Evolutionary conservation across 1,140 invertebrate species (phyloP).

Genomic region (Ceratosolen solmsi): DNA sequence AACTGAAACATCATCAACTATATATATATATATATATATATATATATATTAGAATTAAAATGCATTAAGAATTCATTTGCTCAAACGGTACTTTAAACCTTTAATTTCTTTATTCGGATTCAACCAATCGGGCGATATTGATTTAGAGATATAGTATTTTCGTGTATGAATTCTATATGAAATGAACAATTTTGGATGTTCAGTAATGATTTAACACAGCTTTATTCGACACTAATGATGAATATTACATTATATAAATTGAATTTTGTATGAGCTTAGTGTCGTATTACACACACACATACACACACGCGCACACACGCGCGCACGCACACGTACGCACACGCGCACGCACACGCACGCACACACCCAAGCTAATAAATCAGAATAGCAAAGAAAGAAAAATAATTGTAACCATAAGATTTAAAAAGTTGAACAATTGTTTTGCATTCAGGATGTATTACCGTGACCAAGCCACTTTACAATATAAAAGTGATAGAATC

Average conservation of each 20-base stretch:
- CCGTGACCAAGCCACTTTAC: too few species aligned
- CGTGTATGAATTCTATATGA: background rate
- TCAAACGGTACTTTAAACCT: background rate
- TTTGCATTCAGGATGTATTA: too few species aligned
- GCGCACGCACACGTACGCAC: too few species aligned
- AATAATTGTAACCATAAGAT: background rate
- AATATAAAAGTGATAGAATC: too few species aligned
- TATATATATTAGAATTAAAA: slow-evolving; percentile 10
- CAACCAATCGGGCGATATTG: background rate
- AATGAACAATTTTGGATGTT: background rate
- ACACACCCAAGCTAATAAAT: background rate
- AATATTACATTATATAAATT: too few species aligned
- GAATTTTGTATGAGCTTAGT: too few species aligned
- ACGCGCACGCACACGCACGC: too few species aligned
- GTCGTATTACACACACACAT: too few species aligned
- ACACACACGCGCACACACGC: too few species aligned
- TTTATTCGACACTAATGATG: background rate
- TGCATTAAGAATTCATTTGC: background rate
- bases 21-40: background rate
- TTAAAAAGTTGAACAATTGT: too few species aligned
- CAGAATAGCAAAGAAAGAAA: background rate
- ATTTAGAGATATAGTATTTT: background rate
- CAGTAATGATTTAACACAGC: background rate
- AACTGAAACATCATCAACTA: background rate
- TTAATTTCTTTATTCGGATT: background rate